Conservation (phyloP, 2,113 vertebrate genomes). For the Siniperca chuatsi region DNA sequence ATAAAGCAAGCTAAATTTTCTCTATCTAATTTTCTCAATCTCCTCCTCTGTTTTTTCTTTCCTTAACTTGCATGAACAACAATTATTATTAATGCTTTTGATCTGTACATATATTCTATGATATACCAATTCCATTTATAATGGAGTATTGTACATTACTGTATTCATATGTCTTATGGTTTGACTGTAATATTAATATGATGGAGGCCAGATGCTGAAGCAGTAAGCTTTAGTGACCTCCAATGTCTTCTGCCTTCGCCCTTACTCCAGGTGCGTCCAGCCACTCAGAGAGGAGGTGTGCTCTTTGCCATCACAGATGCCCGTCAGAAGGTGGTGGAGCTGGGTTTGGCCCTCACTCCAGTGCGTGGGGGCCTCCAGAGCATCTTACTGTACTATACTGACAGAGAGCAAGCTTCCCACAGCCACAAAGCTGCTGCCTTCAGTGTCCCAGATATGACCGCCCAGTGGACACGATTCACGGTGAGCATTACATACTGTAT, state of each 20-base stretch:
- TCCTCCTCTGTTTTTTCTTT: not conserved
- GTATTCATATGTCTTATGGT: not conserved
- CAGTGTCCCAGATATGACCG: slow-evolving; percentile 91
- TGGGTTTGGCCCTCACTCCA: slow-evolving; percentile 89
- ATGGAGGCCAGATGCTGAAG: not conserved
- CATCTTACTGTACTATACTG: slow-evolving; percentile 93
- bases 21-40: not conserved
- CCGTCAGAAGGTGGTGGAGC: slow-evolving; percentile 91
- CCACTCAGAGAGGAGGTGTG: slow-evolving; percentile 86
- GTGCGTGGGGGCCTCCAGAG: slow-evolving; percentile 88
- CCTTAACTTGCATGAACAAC: not conserved
- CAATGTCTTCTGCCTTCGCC: not conserved
- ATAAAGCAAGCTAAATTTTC: not conserved
- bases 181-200: not conserved
- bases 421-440: slow-evolving; percentile 91
- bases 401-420: slow-evolving; percentile 78
- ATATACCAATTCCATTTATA: not conserved
- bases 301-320: slow-evolving; percentile 94
- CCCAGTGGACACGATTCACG: slow-evolving; percentile 91
- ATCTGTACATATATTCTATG: not conserved
- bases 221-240: not conserved
- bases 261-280: slow-evolving; percentile 78
- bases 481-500: slow-evolving; percentile 34
- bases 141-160: not conserved
- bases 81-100: not conserved